Base-by-base conservation (phyloP, 2,888 invertebrate species). In the Cheilosia pagana region DNA sequence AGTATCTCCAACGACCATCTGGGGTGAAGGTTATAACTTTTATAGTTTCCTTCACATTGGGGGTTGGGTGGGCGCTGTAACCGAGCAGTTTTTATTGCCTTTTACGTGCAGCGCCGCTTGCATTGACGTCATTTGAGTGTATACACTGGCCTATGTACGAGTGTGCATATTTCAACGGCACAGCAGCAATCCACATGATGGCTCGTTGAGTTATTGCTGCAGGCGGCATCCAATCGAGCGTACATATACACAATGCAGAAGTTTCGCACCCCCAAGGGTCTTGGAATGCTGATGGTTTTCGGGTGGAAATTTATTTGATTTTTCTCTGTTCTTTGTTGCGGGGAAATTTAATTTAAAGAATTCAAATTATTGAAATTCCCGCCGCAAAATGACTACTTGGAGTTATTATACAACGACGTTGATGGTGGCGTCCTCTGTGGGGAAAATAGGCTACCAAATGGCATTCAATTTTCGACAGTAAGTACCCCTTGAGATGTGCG, bases 1-100 rank as follows among this genome's bases (percentile, higher is more conserved):
- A 72, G 72, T 72, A 71, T 78, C 78, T 72, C 59, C 28, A 55
- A 53, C 72, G 62, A 74, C 68, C 83, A 83, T 83, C 78, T 83
- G 79, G 83, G 83, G 74, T 83, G 83, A 83, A 83, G 83, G 83
- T 83, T 83, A 83, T 39, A 79, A 79, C 70, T 79, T 83, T 74
- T 79, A 79, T 83, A 68, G 68, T 60, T 81, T 75, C 82, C 57
- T 72, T 77, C 72, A 68, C 72, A 68, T 78, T 77, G 68, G 62
- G 75, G 75, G 50, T 57, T 74, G 68, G 74, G 83, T 68, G 62
- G 78, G 78, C 21, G 78, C 21, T 78, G 83, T 35, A 43, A 25
- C 35, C 3, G 68, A 68, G 60, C 53, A 53, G 76, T 68, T 77
- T 67, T 76, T 68, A 76, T 76, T 76, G 76, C 76, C 60, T 68